Percentiles rank a stretch among this genome's conserved stretches.
Evolutionary conservation across 2,888 invertebrate genomes (phyloP).

Genomic region (Sialis lutaria): DNA sequence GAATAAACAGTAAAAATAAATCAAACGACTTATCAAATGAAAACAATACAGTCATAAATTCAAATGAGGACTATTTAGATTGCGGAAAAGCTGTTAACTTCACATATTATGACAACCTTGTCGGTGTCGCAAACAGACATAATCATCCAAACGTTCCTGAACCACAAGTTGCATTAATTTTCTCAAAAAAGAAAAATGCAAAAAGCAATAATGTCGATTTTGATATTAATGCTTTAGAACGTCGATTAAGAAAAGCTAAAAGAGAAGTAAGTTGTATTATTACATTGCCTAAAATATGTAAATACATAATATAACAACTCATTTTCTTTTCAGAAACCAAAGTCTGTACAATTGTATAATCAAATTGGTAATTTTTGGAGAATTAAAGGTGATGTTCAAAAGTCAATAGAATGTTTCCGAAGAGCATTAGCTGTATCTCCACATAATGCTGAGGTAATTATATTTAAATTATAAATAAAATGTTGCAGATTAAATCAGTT

Average conservation of each 20-base stretch:
- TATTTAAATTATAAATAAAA: slow-evolving; percentile 1
- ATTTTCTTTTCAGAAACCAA: slow-evolving; percentile 42
- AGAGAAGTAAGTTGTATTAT: slow-evolving; percentile 33
- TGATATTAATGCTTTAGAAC: slow-evolving; percentile 57
- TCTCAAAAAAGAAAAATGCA: slow-evolving; percentile 45
- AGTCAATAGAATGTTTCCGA: slow-evolving; percentile 79
- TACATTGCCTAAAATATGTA: slow-evolving; percentile 3
- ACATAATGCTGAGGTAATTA: slow-evolving; percentile 57
- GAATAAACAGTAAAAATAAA: no score
- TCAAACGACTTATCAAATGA: background rate
- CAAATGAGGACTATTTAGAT: slow-evolving; percentile 49
- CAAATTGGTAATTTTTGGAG: slow-evolving; percentile 88
- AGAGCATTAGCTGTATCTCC: slow-evolving; percentile 71
- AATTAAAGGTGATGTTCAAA: slow-evolving; percentile 71
- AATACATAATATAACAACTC: background rate
- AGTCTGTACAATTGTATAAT: slow-evolving; percentile 70
- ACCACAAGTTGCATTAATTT: slow-evolving; percentile 63
- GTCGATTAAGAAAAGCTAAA: slow-evolving; percentile 58
- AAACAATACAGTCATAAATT: slow-evolving; percentile 1
- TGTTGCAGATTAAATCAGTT: background rate
- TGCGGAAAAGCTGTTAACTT: slow-evolving; percentile 76
- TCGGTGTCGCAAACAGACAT: slow-evolving; percentile 68
- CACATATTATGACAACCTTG: slow-evolving; percentile 76
- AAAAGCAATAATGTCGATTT: slow-evolving; percentile 40
- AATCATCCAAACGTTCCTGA: slow-evolving; percentile 73